These are phyloP conservation scores for Monopis laevigella DNA, from an alignment of 2,888 invertebrate species.

Conservation along the genomic window DNA sequence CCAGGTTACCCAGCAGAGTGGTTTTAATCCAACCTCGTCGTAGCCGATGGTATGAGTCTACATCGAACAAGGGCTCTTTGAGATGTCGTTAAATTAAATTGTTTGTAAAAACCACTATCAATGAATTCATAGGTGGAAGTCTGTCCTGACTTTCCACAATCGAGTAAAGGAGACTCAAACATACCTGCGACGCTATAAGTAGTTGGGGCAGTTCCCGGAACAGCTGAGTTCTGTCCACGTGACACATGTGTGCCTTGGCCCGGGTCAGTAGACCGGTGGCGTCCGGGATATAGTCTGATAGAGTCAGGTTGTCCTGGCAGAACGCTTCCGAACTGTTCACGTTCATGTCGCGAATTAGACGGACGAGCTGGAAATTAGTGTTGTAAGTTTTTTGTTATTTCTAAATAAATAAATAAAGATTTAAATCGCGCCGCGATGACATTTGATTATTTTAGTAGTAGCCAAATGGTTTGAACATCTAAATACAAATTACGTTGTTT, in stretches of 20 bases:
- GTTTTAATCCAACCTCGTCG: too few relatives aligned
- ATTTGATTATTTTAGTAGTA: too few relatives aligned
- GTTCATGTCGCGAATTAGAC: slow-evolving; percentile 45
- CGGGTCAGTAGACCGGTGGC: slow-evolving; percentile 29
- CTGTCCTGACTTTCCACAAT: too few relatives aligned
- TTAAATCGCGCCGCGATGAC: too few relatives aligned
- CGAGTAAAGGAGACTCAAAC: background rate
- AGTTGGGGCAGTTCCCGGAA: slow-evolving; percentile 42
- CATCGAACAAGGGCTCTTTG: too few relatives aligned
- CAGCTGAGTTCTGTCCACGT: slow-evolving; percentile 25
- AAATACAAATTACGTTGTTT: background rate
- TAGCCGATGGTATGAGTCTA: too few relatives aligned
- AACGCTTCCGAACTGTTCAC: slow-evolving; percentile 38
- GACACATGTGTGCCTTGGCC: slow-evolving; percentile 36
- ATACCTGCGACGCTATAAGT: slow-evolving; percentile 46
- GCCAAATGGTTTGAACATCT: too few relatives aligned
- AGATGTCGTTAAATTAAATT: too few relatives aligned
- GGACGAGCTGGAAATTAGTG: slow-evolving; percentile 35
- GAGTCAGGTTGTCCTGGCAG: slow-evolving; percentile 34
- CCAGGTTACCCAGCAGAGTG: too few relatives aligned
- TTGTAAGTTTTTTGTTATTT: too few relatives aligned
- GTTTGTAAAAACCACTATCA: too few relatives aligned
- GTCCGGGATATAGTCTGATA: slow-evolving; percentile 52
- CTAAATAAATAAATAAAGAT: background rate
- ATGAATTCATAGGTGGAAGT: too few relatives aligned